phyloP scores from a whole-genome alignment of 2,797 vertebrate species.

The Xiphorhynchus erythropygius region DNA sequence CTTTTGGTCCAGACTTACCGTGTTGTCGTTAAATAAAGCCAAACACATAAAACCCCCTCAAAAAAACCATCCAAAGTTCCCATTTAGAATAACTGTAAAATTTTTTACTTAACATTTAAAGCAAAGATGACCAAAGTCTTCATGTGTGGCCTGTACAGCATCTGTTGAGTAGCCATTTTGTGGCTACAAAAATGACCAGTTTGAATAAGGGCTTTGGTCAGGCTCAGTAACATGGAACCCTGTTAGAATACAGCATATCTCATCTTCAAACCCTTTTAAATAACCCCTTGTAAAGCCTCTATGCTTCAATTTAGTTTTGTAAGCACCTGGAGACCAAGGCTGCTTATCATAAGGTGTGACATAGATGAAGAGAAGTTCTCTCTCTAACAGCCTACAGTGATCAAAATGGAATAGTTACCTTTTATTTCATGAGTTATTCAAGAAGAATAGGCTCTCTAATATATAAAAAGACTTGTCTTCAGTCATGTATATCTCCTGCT shows the following conservation, averaged over 20 bases:
- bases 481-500: not conserved
- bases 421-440: not conserved
- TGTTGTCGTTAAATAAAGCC: not conserved
- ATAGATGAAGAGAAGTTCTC: not conserved
- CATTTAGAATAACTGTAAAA: not conserved
- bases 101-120: not conserved
- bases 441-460: not conserved
- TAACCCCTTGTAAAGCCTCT: not conserved
- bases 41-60: rapidly evolving
- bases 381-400: not conserved
- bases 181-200: not conserved
- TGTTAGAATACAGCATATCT: not conserved
- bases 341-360: not conserved
- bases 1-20: not conserved
- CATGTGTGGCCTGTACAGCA: too few species aligned
- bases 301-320: not conserved
- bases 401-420: not conserved
- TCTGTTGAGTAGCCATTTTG: not conserved
- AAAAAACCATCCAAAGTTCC: not conserved
- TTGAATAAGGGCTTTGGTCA: not conserved
- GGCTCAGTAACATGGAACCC: not conserved
- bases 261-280: not conserved
- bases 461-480: not conserved
- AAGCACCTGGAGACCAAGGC: not conserved
- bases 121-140: not conserved